A percentile compares a stretch with the other conserved stretches of the same genome.
Evolutionary conservation across 2,113 vertebrate genomes (phyloP).

Genomic region (Saccopteryx bilineata): DNA sequence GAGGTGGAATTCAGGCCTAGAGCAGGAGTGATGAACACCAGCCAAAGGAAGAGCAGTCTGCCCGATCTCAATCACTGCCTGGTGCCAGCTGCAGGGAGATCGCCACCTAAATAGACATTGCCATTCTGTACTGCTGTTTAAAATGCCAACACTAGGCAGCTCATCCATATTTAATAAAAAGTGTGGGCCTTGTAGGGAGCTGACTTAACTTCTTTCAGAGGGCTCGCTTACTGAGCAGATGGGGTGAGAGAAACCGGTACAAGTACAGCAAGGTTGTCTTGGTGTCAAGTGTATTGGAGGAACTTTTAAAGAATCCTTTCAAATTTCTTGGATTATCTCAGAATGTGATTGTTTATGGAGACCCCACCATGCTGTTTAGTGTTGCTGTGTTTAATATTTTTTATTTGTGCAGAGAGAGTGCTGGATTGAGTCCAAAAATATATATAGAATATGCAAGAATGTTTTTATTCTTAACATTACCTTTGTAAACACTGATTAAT

Average conservation of each 20-base stretch:
- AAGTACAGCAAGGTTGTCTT: not conserved
- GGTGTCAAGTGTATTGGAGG: not conserved
- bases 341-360: not conserved
- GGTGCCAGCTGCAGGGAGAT: not conserved
- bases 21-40: not conserved
- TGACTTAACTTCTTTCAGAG: not conserved
- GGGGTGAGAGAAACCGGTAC: not conserved
- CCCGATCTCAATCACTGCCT: not conserved
- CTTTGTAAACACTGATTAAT: not conserved
- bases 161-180: constrained; percentile 21
- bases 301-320: not conserved
- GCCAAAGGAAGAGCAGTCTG: not conserved
- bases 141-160: not conserved
- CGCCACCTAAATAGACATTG: not conserved
- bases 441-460: not conserved
- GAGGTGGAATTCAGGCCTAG: not conserved
- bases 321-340: not conserved
- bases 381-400: not conserved
- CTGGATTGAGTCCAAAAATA: not conserved
- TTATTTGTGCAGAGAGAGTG: not conserved
- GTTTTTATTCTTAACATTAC: constrained; percentile 11
- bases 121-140: not conserved
- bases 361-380: not conserved
- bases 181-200: not conserved
- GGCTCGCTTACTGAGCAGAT: not conserved